Conservation (phyloP, 1,140 invertebrate species). For the Teleopsis dalmanni region DNA sequence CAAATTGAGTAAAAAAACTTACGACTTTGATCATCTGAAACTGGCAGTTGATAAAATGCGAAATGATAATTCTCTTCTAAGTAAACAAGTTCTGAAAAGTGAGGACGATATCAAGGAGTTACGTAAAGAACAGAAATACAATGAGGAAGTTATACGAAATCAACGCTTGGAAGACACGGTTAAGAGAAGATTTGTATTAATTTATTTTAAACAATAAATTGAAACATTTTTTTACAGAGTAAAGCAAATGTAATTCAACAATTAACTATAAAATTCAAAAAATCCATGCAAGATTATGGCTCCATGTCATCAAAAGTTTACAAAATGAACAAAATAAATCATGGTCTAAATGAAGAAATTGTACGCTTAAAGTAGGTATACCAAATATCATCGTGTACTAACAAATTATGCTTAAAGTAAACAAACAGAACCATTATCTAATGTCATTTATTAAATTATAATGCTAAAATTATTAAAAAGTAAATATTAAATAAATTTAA, state of each 20-base stretch:
- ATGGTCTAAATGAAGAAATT: conserved; percentile 11
- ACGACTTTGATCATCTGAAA: conserved; percentile 22
- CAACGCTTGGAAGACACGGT: conserved; percentile 14
- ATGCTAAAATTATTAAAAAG: no score
- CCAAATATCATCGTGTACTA: neutral
- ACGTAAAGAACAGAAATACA: conserved; percentile 18
- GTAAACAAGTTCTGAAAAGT: conserved; percentile 18
- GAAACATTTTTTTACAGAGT: no score
- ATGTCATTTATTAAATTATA: no score
- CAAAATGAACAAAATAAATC: conserved; percentile 12
- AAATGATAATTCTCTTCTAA: conserved; percentile 18
- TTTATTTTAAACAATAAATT: neutral
- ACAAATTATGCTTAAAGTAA: neutral
- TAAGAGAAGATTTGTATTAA: conserved; percentile 6
- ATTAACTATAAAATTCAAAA: conserved; percentile 12
- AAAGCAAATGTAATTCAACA: conserved; percentile 6
- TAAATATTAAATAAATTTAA: no score
- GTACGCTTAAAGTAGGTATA: conserved; percentile 9
- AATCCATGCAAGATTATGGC: conserved; percentile 9
- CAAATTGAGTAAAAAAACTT: conserved; percentile 16
- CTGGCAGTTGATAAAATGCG: conserved; percentile 22
- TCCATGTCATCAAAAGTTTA: conserved; percentile 11
- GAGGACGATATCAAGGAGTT: conserved; percentile 21
- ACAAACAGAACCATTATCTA: no score
- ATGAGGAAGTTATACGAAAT: conserved; percentile 20